Evolutionary conservation across 2,797 vertebrate genomes (phyloP), one percentile per base, ranked within the genome.

Genomic region (Scarus forsteni): DNA sequence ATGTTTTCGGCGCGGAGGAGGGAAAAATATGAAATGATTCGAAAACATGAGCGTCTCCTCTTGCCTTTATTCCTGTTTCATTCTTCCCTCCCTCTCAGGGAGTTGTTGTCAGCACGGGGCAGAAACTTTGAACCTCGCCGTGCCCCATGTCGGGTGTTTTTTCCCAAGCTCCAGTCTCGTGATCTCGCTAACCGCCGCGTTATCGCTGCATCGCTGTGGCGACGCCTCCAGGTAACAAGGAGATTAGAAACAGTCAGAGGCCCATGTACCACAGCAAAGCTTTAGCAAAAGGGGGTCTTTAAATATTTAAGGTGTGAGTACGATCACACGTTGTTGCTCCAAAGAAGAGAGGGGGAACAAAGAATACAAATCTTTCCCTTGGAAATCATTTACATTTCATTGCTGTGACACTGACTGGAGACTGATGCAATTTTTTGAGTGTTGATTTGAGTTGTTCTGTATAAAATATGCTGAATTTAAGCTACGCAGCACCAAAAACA

Each of bases 221-320:
- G 66, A 88, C 67, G 90, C 93, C 93, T 93, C 85, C 89, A 93
- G 93, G 91, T 94, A 92, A 90, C 81, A 83, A 84, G 80, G 82
- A 93, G 93, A 95, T 94, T 92, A 94, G 90, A 93, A 82, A 83
- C 86, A 88, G 88, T 78, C 81, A 73, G 83, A 89, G 84, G 86
- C 84, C 85, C 85, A 61, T 79, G 85, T 84, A 90, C 82, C 78
- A 70, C 86, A 75, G 88, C 78, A 90, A 88, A 90, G 89, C 87
- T 87, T 85, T 65, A 78, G 86, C 81, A 80, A 87, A 93, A 88
- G 84, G 85, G 85, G 88, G 87, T 92, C 91, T 94, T 95, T 93
- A 94, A 94, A 94, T 94, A 94, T 95, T 95, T 92, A 94, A 92
- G 89, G 85, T 92, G 64, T 81, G 87, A 91, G 89, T 73, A 81